phyloP scores from a whole-genome alignment of 1,140 invertebrate species.

The Branchinecta lynchi region DNA sequence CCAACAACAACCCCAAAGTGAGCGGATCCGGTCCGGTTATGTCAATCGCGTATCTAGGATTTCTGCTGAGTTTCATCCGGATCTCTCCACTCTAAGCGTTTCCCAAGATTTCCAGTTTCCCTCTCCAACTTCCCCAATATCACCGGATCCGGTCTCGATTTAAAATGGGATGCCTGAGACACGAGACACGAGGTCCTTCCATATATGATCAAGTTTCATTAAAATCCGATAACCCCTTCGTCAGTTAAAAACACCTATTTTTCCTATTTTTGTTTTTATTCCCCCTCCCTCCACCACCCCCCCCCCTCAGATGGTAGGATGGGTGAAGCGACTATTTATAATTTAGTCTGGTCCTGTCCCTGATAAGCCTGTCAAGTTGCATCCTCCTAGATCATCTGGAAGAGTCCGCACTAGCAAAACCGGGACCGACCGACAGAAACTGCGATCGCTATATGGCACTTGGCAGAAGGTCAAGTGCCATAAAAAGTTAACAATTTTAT shows the following conservation, averaged over 20 bases:
- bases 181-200: slow-evolving; percentile 4
- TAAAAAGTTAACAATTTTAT: too few species aligned
- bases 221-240: neutral
- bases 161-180: neutral
- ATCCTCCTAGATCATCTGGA: slow-evolving; percentile 1
- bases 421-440: slow-evolving; percentile 3
- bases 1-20: too few species aligned
- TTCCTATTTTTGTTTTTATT: neutral
- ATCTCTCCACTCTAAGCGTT: too few species aligned
- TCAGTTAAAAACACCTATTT: neutral
- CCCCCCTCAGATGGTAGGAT: neutral
- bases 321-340: neutral
- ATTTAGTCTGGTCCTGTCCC: slow-evolving; percentile 5
- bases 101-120: too few species aligned
- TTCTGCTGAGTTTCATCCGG: too few species aligned
- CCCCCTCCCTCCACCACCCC: neutral
- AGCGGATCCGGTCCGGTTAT: too few species aligned
- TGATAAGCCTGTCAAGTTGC: slow-evolving; percentile 1
- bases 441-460: too few species aligned
- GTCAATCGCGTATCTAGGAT: too few species aligned
- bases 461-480: too few species aligned
- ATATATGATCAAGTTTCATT: slow-evolving; percentile 6
- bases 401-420: neutral
- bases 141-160: slow-evolving; percentile 1
- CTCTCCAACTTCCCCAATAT: neutral